Percentiles rank a stretch among this genome's conserved stretches.
phyloP scores from a whole-genome alignment of 2,888 invertebrate genomes.

The Chalcis sispes region DNA sequence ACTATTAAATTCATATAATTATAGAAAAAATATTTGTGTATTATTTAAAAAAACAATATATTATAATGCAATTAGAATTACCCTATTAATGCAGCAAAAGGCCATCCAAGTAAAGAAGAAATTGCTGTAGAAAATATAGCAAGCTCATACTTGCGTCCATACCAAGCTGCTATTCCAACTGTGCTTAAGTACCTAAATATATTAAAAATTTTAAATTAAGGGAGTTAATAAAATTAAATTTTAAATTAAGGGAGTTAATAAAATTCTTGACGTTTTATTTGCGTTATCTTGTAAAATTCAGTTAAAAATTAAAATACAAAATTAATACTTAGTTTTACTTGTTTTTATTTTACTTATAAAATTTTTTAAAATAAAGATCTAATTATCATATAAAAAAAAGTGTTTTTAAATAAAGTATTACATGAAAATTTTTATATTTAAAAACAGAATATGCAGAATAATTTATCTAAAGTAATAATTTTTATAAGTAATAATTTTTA shows the following conservation, averaged over 20 bases:
- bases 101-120: constrained; percentile 93
- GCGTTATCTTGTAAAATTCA: no score
- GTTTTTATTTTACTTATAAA: no score
- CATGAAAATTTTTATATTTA: constrained; percentile 6
- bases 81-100: constrained; percentile 96
- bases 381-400: no score
- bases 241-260: no score
- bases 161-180: constrained; percentile 93
- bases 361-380: no score
- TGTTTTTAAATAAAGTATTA: no score
- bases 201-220: constrained; percentile 81
- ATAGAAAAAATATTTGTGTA: no score
- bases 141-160: constrained; percentile 86
- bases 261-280: no score
- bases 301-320: no score
- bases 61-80: constrained; percentile 62
- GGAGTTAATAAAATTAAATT: no score
- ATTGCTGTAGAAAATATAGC: constrained; percentile 91
- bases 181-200: constrained; percentile 84
- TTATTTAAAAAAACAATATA: background rate
- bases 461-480: background rate
- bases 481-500: constrained; percentile 7
- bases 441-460: constrained; percentile 8
- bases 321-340: no score
- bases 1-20: constrained; percentile 26